phyloP scores from a whole-genome alignment of 2,888 invertebrate genomes.

The Tiphia femorata region DNA sequence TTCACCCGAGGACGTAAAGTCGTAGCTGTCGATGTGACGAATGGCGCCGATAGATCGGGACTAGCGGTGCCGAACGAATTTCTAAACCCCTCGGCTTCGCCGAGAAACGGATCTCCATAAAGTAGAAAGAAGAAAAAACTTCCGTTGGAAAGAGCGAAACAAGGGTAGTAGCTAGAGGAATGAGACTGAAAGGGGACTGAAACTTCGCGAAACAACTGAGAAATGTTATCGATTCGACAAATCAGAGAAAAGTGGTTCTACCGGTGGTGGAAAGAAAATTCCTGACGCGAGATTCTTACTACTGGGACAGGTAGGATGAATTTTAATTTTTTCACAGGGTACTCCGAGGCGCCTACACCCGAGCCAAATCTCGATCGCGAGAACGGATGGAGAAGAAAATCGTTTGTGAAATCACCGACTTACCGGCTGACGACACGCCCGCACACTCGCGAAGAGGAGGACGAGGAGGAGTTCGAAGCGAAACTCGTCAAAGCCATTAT shows the following conservation, averaged over 20 bases:
- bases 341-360: no score
- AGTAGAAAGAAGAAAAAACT: slow-evolving; percentile 10
- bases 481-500: slow-evolving; percentile 32
- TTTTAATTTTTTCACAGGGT: no score
- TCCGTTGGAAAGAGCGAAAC: neutral
- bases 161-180: slow-evolving; percentile 12
- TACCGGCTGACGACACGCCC: no score
- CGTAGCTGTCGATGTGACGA: slow-evolving; percentile 39
- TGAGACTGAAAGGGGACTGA: neutral
- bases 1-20: slow-evolving; percentile 18
- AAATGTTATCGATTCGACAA: slow-evolving; percentile 35
- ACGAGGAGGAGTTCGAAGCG: slow-evolving; percentile 18
- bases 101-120: slow-evolving; percentile 27
- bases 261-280: no score
- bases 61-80: slow-evolving; percentile 16
- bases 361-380: no score
- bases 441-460: no score
- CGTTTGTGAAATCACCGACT: no score
- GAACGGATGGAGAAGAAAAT: no score
- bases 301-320: no score
- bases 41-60: slow-evolving; percentile 47
- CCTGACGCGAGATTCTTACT: no score
- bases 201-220: slow-evolving; percentile 22
- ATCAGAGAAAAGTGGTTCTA: slow-evolving; percentile 22
- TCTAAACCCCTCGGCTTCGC: slow-evolving; percentile 20